phyloP scores from a whole-genome alignment of 1,140 invertebrate species.

The Caenorhabditis briggsae region DNA sequence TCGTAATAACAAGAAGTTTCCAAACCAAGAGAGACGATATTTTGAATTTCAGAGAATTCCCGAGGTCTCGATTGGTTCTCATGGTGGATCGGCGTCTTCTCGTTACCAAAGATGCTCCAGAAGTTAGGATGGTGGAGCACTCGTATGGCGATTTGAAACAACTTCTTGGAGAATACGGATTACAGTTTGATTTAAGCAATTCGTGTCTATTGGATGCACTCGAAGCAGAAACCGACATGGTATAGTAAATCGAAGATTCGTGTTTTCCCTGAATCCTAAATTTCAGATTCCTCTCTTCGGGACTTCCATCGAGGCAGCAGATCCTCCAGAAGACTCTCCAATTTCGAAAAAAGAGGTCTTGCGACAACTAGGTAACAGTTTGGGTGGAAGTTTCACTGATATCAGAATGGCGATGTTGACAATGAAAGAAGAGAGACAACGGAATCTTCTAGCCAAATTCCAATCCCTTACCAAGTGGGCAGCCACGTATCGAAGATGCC shows the following conservation, averaged over 20 bases:
- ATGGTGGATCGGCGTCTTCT: conserved; percentile 72
- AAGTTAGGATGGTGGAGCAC: conserved; percentile 50
- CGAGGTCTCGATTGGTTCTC: conserved; percentile 61
- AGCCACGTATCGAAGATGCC: conserved; percentile 70
- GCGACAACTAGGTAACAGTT: conserved; percentile 10
- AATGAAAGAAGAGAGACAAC: conserved; percentile 66
- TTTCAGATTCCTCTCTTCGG: conserved; percentile 70
- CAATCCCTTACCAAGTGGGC: conserved; percentile 73
- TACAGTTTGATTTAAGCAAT: conserved; percentile 46
- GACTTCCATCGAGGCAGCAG: conserved; percentile 64
- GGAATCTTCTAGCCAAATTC: conserved; percentile 69
- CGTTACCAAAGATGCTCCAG: conserved; percentile 54
- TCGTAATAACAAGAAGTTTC: neutral
- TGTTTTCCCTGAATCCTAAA: neutral
- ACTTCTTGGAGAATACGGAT: conserved; percentile 55
- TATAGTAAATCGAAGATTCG: neutral
- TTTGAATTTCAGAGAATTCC: conserved; percentile 67
- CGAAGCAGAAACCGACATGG: conserved; percentile 1
- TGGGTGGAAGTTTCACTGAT: conserved; percentile 74
- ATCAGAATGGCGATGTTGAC: conserved; percentile 74
- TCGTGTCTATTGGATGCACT: conserved; percentile 59
- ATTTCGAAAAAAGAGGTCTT: conserved; percentile 49
- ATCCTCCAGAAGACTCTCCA: conserved; percentile 68
- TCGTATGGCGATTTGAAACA: conserved; percentile 52
- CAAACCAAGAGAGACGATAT: neutral